Base-by-base conservation (phyloP, 2,888 invertebrate genomes). In the Sesia bembeciformis region DNA sequence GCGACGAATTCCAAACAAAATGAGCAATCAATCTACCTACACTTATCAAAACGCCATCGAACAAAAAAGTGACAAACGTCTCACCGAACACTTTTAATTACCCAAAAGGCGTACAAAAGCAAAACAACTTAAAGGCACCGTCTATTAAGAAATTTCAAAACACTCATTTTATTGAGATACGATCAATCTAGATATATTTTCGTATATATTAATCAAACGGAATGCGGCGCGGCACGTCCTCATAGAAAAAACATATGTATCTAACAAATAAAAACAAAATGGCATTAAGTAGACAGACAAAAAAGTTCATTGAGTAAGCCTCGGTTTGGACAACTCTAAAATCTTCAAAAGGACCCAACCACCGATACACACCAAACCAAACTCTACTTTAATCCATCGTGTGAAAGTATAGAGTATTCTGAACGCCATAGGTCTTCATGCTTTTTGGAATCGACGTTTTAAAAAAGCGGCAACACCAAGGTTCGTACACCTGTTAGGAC, bases 211-310 rank as follows among this genome's bases (percentile, higher is more conserved):
- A 83, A 84, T 84, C 83, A 83, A 78, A 74, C 74, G 79, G 84
- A 82, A 84, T 84, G 83, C 70, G 77, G 76, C 78, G 76, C 78
- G 67, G 66, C 66, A 53, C 63, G 60, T 56, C 59, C 66, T 74
- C 70, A 74, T 68, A 76, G 66, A 76, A 81, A 78, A 78, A 80
- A 80, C 75, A 78, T 67, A 74, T 81, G 81, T 81, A 78, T 69
- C 72, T 67, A 66, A 74, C 72, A 73, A 85, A 87, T 81, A 84
- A 84, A 79, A 86, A 85, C 84, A 86, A 87, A 86, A 85, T 81
- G 72, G 73, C 71, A 76, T 81, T 85, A 85, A 86, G 84, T 84
- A 84, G 86, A 78, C 76, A 72, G 69, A 64, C 68, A 77, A 74
- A 75, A 76, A 73, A 70, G 73, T 82, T 82, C 84, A 84, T 81